A percentile compares a stretch with the other conserved stretches of the same genome.
Conservation (phyloP, 2,888 invertebrate species). For the Drosophila sordidula region DNA sequence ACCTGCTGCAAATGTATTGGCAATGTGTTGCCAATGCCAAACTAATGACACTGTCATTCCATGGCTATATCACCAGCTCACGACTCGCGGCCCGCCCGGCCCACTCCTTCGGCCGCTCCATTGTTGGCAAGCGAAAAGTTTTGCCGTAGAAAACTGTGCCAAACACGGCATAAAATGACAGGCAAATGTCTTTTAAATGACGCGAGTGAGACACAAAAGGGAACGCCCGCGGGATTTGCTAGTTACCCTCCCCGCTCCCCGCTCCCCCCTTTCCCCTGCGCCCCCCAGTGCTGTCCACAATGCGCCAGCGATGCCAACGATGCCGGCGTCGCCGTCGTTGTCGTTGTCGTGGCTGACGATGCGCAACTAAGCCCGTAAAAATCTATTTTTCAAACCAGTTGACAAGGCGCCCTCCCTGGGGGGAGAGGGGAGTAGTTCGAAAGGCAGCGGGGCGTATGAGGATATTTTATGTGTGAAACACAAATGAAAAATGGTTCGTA, state of each 20-base stretch:
- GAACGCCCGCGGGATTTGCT: conserved; percentile 77
- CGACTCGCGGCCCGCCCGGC: conserved; percentile 8
- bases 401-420: conserved; percentile 62
- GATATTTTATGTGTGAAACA: conserved; percentile 53
- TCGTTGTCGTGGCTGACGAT: conserved; percentile 72
- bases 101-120: conserved; percentile 16
- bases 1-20: conserved; percentile 78
- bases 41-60: conserved; percentile 71
- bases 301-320: conserved; percentile 59
- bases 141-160: conserved; percentile 72
- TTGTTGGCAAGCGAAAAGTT: conserved; percentile 69
- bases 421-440: conserved; percentile 31
- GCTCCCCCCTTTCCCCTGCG: no score
- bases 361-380: conserved; percentile 78
- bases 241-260: neutral
- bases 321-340: conserved; percentile 35
- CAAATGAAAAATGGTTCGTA: conserved; percentile 56
- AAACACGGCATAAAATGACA: conserved; percentile 83
- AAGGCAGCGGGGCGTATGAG: conserved; percentile 41
- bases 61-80: conserved; percentile 23
- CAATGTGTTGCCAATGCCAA: conserved; percentile 79
- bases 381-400: conserved; percentile 80
- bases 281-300: conserved; percentile 40
- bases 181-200: conserved; percentile 83
- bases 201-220: conserved; percentile 80